These are phyloP conservation scores for Forbesichthys papilliferus DNA, from an alignment of 2,113 vertebrate species.

Conservation along the genomic window DNA sequence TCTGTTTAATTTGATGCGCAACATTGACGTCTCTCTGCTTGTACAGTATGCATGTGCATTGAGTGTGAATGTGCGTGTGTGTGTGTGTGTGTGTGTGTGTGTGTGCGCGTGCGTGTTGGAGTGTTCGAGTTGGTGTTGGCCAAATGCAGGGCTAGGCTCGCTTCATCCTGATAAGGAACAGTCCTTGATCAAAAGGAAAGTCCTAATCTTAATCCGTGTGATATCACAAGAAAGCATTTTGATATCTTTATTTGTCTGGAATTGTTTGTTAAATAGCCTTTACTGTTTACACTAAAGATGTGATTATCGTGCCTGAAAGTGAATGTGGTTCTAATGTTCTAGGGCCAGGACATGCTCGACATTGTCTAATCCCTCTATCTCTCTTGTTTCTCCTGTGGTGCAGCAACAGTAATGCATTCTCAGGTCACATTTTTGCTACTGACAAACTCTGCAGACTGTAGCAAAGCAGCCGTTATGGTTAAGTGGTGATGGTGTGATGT, in stretches of 20 bases:
- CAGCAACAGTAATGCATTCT: constrained; percentile 59
- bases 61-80: too few species aligned
- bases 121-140: constrained; percentile 2
- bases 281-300: too few species aligned
- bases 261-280: too few species aligned
- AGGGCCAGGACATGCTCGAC: constrained; percentile 43
- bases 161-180: too few species aligned
- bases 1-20: too few species aligned
- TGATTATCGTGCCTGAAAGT: too few species aligned
- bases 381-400: constrained; percentile 14
- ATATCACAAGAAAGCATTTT: too few species aligned
- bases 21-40: constrained; percentile 4
- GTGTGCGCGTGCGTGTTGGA: neutral
- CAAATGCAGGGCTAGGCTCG: too few species aligned
- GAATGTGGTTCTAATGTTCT: constrained; percentile 40
- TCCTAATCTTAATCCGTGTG: too few species aligned
- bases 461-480: constrained; percentile 26
- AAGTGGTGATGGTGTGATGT: neutral
- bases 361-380: constrained; percentile 42
- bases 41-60: constrained; percentile 25
- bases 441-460: constrained; percentile 28
- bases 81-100: neutral
- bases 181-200: too few species aligned
- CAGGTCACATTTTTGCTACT: constrained; percentile 67
- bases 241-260: too few species aligned